Conservation (phyloP, 2,888 invertebrate species). For the Drosophila gaucha region DNA sequence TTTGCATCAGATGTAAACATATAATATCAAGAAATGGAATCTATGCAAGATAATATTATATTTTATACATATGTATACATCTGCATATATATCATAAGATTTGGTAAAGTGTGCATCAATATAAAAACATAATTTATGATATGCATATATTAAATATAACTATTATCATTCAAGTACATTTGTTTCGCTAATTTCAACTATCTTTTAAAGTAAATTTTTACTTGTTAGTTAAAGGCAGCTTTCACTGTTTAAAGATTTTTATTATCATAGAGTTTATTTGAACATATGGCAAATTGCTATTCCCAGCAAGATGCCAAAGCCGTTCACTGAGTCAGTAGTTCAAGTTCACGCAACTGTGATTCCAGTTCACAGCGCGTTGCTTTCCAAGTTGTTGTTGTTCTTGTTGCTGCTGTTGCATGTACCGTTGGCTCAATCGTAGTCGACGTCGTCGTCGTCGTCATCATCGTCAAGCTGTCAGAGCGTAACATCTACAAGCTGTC, state of each 20-base stretch:
- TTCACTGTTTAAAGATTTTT: no score
- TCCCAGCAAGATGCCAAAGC: conserved; percentile 2
- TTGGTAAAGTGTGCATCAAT: not conserved
- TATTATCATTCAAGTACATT: no score
- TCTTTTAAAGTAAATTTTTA: no score
- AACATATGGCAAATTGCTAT: not conserved
- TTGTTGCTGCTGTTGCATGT: conserved; percentile 34
- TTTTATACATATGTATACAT: not conserved
- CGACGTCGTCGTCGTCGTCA: conserved; percentile 17
- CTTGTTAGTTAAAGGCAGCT: no score
- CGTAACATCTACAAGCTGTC: conserved; percentile 59
- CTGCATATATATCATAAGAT: not conserved
- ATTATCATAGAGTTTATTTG: not conserved
- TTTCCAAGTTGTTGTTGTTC: conserved; percentile 15
- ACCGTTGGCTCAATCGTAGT: conserved; percentile 10
- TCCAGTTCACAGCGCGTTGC: conserved; percentile 4
- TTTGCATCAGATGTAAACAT: not conserved
- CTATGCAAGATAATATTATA: not conserved
- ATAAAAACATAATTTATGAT: not conserved
- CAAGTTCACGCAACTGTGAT: conserved; percentile 39
- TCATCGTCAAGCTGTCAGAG: conserved; percentile 48
- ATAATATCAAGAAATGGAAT: not conserved
- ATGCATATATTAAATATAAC: no score
- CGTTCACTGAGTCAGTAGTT: conserved; percentile 34
- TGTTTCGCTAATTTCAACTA: no score